Percentiles rank a stretch among this genome's conserved stretches.
Conservation (phyloP, 2,888 invertebrate species). For the Auanema sp. region DNA sequence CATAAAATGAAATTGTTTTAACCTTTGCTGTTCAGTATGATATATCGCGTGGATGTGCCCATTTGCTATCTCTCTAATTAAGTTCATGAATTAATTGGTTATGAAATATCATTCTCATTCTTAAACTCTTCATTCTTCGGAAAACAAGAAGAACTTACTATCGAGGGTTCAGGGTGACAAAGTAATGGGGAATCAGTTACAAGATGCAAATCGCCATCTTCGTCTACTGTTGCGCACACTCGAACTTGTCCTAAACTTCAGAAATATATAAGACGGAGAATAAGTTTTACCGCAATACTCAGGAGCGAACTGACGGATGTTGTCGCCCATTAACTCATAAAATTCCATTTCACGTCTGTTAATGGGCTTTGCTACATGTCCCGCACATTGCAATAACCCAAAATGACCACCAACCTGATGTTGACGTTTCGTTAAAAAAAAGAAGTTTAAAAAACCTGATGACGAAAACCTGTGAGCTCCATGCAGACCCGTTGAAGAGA, state of each 20-base stretch:
- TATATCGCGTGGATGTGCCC: background rate
- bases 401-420: constrained; percentile 58
- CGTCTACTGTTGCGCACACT: constrained; percentile 15
- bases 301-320: constrained; percentile 54
- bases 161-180: constrained; percentile 14
- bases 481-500: constrained; percentile 16
- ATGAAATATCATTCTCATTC: no score
- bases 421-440: background rate
- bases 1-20: background rate
- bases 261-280: background rate
- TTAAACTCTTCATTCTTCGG: background rate
- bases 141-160: constrained; percentile 4
- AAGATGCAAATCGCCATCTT: constrained; percentile 16
- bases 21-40: background rate
- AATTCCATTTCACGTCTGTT: constrained; percentile 60
- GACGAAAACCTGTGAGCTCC: constrained; percentile 47
- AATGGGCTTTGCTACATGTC: constrained; percentile 61
- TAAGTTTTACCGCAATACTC: constrained; percentile 54
- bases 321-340: constrained; percentile 52
- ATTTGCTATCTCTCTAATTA: background rate
- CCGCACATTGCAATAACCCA: constrained; percentile 57
- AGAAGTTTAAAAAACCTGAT: constrained; percentile 34
- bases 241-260: constrained; percentile 14
- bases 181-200: constrained; percentile 9
- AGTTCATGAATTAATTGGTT: background rate